A percentile compares a stretch with the other conserved stretches of the same genome.
These are phyloP conservation scores for Elephantulus edwardii DNA, from an alignment of 2,113 vertebrate species.

Conservation along the genomic window DNA sequence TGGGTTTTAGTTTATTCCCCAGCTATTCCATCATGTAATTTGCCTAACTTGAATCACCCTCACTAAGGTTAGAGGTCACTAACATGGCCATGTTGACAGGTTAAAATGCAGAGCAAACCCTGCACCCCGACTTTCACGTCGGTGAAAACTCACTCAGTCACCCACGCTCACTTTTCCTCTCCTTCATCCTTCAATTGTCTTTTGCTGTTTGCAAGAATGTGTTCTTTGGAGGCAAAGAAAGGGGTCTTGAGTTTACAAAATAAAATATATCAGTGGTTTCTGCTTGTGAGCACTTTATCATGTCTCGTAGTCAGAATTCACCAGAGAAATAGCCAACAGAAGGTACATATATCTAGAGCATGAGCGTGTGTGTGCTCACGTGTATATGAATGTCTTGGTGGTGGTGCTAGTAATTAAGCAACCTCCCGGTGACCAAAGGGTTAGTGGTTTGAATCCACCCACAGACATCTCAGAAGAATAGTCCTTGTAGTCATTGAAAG, in stretches of 20 bases:
- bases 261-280: not conserved
- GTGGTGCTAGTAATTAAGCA: not conserved
- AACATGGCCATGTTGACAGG: conserved; percentile 7
- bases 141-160: not conserved
- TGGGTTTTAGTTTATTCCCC: conserved; percentile 56
- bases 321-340: not conserved
- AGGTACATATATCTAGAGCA: too few relatives aligned
- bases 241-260: not conserved
- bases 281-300: fast-evolving
- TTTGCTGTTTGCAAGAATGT: not conserved
- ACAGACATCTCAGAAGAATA: not conserved
- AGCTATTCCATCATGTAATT: not conserved
- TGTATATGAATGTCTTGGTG: not conserved
- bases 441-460: not conserved
- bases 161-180: not conserved
- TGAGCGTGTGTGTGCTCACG: not conserved
- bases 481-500: not conserved
- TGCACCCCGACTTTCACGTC: not conserved
- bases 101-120: not conserved
- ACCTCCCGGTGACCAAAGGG: not conserved
- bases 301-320: not conserved
- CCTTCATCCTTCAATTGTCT: not conserved
- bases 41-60: conserved; percentile 48
- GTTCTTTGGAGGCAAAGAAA: not conserved
- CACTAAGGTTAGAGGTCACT: not conserved